Evolutionary conservation across 1,140 invertebrate species (phyloP).

Genomic region (Caenorhabditis tropicalis): DNA sequence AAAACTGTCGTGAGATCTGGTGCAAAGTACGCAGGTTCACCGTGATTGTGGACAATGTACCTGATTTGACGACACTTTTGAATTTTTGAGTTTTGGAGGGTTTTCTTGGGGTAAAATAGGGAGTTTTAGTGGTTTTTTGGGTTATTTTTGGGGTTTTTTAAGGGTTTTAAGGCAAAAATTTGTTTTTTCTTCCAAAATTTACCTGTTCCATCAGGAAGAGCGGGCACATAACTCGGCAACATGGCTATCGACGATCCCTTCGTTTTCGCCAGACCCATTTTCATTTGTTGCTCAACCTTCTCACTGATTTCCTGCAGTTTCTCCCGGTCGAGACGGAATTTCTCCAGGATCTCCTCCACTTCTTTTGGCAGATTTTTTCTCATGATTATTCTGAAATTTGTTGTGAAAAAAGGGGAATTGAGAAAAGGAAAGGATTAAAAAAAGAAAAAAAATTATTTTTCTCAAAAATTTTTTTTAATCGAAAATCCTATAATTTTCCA

Average conservation of each 20-base stretch:
- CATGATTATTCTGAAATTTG: not conserved
- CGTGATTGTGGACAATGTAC: too few relatives aligned
- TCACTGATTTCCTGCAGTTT: conserved; percentile 55
- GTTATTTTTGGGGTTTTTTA: not conserved
- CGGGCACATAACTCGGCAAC: conserved; percentile 69
- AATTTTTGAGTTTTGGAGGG: too few relatives aligned
- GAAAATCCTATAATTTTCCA: not conserved
- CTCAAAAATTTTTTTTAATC: too few relatives aligned
- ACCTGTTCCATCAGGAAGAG: conserved; percentile 66
- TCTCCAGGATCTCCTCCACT: conserved; percentile 30
- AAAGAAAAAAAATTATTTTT: too few relatives aligned
- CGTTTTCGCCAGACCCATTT: conserved; percentile 59
- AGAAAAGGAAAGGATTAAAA: not conserved
- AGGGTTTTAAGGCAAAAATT: not conserved
- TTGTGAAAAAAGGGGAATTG: not conserved
- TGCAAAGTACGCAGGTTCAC: too few relatives aligned
- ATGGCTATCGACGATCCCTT: conserved; percentile 67
- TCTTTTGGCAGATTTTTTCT: not conserved
- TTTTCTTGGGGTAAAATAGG: too few relatives aligned
- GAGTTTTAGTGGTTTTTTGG: not conserved
- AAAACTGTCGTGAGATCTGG: not conserved
- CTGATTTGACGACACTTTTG: too few relatives aligned
- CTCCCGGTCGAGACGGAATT: conserved; percentile 43
- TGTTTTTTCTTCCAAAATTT: conserved; percentile 14
- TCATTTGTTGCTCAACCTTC: conserved; percentile 65